phyloP scores from a whole-genome alignment of 2,888 invertebrate species.

The Drosophila acutilabella region DNA sequence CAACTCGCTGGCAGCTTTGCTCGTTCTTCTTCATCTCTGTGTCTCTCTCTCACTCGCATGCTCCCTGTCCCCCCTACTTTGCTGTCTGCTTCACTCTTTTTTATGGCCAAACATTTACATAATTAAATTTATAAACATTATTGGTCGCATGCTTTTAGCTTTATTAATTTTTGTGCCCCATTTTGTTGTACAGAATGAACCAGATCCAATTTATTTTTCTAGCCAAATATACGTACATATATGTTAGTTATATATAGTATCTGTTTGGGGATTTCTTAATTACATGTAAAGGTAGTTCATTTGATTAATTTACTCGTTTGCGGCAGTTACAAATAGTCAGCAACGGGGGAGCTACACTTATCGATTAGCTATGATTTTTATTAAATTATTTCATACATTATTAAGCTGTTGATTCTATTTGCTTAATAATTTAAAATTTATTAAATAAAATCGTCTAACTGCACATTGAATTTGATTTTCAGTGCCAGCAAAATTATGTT shows the following conservation, averaged over 20 bases:
- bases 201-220: background rate
- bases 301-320: constrained; percentile 57
- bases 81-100: constrained; percentile 45
- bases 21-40: no score
- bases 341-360: constrained; percentile 29
- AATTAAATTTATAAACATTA: constrained; percentile 80
- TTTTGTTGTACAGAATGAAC: constrained; percentile 57
- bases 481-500: background rate
- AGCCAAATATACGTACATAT: background rate
- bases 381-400: background rate
- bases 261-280: constrained; percentile 61
- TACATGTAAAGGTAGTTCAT: constrained; percentile 59
- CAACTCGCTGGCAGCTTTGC: constrained; percentile 8
- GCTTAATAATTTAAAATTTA: background rate
- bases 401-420: background rate
- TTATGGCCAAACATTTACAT: constrained; percentile 73
- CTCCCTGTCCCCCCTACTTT: no score
- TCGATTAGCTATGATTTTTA: constrained; percentile 33
- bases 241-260: constrained; percentile 4
- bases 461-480: no score
- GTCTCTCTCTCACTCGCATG: background rate
- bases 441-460: no score
- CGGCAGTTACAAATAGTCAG: constrained; percentile 24
- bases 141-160: constrained; percentile 76
- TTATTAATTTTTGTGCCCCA: constrained; percentile 67